A percentile compares a stretch with the other conserved stretches of the same genome.
Evolutionary conservation across 2,888 invertebrate genomes (phyloP).

Genomic region (Zaprionus obscuricornis): DNA sequence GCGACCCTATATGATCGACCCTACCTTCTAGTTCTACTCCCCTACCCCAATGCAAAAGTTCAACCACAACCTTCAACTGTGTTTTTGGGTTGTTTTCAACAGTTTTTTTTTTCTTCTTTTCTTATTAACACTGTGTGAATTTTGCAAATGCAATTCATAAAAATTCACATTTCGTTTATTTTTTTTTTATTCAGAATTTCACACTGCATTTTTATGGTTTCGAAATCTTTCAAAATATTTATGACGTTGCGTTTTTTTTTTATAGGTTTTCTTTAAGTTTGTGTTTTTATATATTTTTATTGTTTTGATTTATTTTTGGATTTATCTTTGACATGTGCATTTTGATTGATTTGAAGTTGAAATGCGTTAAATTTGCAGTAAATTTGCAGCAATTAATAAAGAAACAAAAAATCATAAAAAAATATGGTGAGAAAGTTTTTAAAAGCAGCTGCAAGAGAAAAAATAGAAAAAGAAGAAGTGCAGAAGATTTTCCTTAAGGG

Average conservation of each 20-base stretch:
- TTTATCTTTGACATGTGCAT: slow-evolving; percentile 48
- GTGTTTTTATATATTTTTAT: slow-evolving; percentile 33
- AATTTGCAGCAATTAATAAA: slow-evolving; percentile 70
- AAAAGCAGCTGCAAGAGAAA: slow-evolving; percentile 42
- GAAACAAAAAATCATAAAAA: slow-evolving; percentile 41
- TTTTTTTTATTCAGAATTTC: slow-evolving; percentile 61
- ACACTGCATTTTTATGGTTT: slow-evolving; percentile 77
- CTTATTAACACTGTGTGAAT: slow-evolving; percentile 50
- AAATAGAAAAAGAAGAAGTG: background rate
- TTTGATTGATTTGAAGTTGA: slow-evolving; percentile 65
- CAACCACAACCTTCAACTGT: slow-evolving; percentile 24
- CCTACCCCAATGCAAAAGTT: slow-evolving; percentile 8
- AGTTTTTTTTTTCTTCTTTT: slow-evolving; percentile 16
- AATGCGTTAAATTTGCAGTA: slow-evolving; percentile 43
- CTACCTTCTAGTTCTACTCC: background rate
- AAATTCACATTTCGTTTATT: slow-evolving; percentile 45
- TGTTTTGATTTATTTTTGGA: slow-evolving; percentile 58
- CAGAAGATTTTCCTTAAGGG: too few relatives aligned
- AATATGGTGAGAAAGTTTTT: slow-evolving; percentile 25
- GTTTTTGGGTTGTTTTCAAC: slow-evolving; percentile 47
- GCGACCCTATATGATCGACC: background rate
- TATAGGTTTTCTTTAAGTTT: slow-evolving; percentile 44
- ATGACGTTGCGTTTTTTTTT: slow-evolving; percentile 55
- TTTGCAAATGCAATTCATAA: too few relatives aligned
- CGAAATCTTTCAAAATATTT: slow-evolving; percentile 71